Conservation (phyloP, 2,888 invertebrate genomes). For the Hypomecis punctinalis region DNA sequence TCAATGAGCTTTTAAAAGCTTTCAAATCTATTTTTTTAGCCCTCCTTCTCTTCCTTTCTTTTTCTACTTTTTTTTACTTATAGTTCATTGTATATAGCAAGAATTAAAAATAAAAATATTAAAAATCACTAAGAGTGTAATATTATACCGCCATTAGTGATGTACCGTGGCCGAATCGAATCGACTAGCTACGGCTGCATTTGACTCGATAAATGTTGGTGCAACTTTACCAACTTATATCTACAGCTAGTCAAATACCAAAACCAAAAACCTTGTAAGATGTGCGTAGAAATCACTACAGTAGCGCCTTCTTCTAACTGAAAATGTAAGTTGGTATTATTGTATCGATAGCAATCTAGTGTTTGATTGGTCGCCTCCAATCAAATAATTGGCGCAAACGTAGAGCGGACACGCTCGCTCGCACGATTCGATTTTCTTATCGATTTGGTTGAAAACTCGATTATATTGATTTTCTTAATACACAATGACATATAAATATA, state of each 20-base stretch:
- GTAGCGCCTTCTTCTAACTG: neutral
- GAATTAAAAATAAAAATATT: too few relatives aligned
- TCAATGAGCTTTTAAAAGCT: too few relatives aligned
- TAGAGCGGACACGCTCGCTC: constrained; percentile 42
- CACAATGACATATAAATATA: too few relatives aligned
- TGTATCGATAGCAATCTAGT: constrained; percentile 51
- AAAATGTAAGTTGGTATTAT: neutral
- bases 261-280: neutral
- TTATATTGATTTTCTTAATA: too few relatives aligned
- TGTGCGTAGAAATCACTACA: neutral
- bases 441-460: constrained; percentile 8
- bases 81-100: too few relatives aligned
- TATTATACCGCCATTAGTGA: constrained; percentile 18
- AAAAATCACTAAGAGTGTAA: too few relatives aligned
- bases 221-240: neutral
- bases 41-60: too few relatives aligned
- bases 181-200: constrained; percentile 27
- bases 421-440: constrained; percentile 35
- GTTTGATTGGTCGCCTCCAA: constrained; percentile 61
- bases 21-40: too few relatives aligned
- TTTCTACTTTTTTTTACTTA: too few relatives aligned
- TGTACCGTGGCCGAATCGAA: constrained; percentile 41
- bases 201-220: constrained; percentile 33
- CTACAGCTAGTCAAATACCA: neutral
- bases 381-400: constrained; percentile 63